A percentile compares a stretch with the other conserved stretches of the same genome.
These are phyloP conservation scores for Macrotrachela quadricornifera DNA, from an alignment of 1,140 invertebrate species.

Conservation along the genomic window DNA sequence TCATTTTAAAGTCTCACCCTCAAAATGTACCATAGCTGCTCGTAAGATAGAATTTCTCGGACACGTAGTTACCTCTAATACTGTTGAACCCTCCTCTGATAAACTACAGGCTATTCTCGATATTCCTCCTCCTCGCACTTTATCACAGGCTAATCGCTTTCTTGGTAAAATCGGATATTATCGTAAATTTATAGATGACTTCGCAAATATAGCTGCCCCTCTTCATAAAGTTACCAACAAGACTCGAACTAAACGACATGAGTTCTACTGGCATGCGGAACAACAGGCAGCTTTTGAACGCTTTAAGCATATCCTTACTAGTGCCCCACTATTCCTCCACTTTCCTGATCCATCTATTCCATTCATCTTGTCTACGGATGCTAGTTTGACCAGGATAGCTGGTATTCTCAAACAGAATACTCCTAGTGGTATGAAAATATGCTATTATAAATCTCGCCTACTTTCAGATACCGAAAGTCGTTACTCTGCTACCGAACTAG, in stretches of 20 bases:
- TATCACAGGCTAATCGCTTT: constrained; percentile 16
- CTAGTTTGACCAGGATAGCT: constrained; percentile 9
- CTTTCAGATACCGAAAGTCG: constrained; percentile 9
- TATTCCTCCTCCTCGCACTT: constrained; percentile 15
- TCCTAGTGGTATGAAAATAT: background rate
- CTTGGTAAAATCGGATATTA: constrained; percentile 17
- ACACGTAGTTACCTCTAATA: constrained; percentile 14
- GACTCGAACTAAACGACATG: background rate
- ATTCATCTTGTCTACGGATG: constrained; percentile 13
- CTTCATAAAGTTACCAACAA: constrained; percentile 11
- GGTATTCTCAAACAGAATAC: constrained; percentile 12
- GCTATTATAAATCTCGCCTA: constrained; percentile 1
- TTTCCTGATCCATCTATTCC: constrained; percentile 9
- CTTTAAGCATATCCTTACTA: constrained; percentile 9
- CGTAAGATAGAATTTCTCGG: constrained; percentile 13
- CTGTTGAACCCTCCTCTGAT: constrained; percentile 12
- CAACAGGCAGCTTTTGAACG: constrained; percentile 9
- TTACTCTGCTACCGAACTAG: constrained; percentile 14
- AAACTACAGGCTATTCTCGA: constrained; percentile 15
- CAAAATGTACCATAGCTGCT: background rate
- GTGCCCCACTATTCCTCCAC: constrained; percentile 7
- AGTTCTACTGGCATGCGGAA: background rate
- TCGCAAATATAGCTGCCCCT: constrained; percentile 13
- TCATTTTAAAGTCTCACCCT: background rate
- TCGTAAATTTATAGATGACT: constrained; percentile 14